phyloP scores from a whole-genome alignment of 1,140 invertebrate species.

The Teleopsis dalmanni region DNA sequence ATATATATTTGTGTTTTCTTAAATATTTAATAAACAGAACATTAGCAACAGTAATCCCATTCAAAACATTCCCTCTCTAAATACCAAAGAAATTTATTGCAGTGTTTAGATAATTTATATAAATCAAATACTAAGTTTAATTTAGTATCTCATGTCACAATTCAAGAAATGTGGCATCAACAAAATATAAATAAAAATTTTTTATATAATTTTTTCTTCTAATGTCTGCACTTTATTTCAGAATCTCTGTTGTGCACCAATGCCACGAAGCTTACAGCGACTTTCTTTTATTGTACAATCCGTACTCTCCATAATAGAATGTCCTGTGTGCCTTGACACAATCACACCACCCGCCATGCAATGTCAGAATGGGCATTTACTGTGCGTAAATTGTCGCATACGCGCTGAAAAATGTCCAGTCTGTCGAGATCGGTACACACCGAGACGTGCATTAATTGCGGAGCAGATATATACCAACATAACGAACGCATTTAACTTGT shows the following conservation, averaged over 20 bases:
- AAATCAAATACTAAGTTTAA: no score
- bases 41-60: no score
- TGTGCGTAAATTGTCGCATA: constrained; percentile 54
- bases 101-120: no score
- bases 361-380: constrained; percentile 59
- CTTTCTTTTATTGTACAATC: constrained; percentile 47
- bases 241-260: constrained; percentile 48
- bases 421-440: constrained; percentile 48
- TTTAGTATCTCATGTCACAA: neutral
- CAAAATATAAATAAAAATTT: constrained; percentile 5
- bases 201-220: neutral
- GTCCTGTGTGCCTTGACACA: constrained; percentile 55
- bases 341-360: constrained; percentile 55
- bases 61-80: no score
- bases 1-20: no score
- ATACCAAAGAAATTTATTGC: no score
- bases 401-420: constrained; percentile 55
- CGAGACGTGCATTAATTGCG: constrained; percentile 28
- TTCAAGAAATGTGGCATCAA: neutral
- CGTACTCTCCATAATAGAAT: constrained; percentile 53
- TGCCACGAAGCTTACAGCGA: constrained; percentile 48
- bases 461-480: constrained; percentile 47
- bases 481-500: constrained; percentile 45
- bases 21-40: no score
- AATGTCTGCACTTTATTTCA: constrained; percentile 3